phyloP scores from a whole-genome alignment of 2,888 invertebrate species.

The Mactromeris polynyma region DNA sequence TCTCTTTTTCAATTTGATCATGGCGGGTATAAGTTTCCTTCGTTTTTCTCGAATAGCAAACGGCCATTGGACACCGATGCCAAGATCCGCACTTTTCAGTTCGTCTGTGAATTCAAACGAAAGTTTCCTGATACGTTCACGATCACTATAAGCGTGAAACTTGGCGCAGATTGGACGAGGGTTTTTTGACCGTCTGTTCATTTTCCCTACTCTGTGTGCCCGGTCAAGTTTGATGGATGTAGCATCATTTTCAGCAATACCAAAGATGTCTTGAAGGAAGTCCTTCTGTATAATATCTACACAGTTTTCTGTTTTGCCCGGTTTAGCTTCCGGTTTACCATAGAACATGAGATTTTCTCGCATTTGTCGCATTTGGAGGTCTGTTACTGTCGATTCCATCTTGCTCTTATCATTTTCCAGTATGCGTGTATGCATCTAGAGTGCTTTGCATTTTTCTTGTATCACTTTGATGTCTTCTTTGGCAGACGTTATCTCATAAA shows the following conservation, averaged over 20 bases:
- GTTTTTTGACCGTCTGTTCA: no score
- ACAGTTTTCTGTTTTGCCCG: no score
- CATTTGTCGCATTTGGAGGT: conserved; percentile 17
- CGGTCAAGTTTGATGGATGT: no score
- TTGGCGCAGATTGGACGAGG: conserved; percentile 8
- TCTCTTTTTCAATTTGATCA: neutral
- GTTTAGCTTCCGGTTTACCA: neutral
- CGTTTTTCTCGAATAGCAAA: neutral
- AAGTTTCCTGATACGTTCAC: neutral
- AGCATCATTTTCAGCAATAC: neutral
- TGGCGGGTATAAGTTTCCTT: neutral
- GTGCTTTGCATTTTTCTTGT: no score
- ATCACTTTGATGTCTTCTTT: no score
- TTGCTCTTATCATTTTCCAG: neutral
- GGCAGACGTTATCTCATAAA: no score
- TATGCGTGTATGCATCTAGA: no score
- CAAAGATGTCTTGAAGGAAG: no score
- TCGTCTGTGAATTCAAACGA: neutral
- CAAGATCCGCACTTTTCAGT: no score
- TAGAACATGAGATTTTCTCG: conserved; percentile 3
- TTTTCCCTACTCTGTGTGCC: no score
- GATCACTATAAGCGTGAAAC: no score
- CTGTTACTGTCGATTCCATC: neutral
- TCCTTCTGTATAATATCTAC: no score
- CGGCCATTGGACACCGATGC: conserved; percentile 17